Conservation (phyloP, 2,797 vertebrate genomes). For the Gastrophryne carolinensis region DNA sequence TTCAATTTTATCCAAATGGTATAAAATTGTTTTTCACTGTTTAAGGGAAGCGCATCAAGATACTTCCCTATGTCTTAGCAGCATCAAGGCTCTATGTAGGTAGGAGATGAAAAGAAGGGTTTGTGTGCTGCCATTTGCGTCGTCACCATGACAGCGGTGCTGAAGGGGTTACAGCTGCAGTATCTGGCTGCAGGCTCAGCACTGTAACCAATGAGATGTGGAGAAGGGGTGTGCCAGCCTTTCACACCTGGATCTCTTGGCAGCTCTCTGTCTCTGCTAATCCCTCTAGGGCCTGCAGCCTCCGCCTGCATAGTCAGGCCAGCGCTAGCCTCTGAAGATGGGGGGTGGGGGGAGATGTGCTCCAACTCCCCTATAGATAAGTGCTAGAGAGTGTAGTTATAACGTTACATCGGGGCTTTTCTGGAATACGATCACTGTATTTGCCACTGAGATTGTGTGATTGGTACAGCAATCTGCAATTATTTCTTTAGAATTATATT, state of each 20-base stretch:
- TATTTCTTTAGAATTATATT: no score
- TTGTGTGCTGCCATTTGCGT: not conserved
- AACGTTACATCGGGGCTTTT: no score
- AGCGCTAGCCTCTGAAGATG: conserved; percentile 22
- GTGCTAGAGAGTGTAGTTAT: not conserved
- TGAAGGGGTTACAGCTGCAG: conserved; percentile 50
- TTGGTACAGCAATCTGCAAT: no score
- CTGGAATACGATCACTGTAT: no score
- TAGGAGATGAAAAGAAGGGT: not conserved
- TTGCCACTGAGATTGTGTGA: no score
- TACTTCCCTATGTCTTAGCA: not conserved
- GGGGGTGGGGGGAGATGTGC: not conserved
- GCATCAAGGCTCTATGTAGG: not conserved
- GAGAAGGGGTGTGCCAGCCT: conserved; percentile 46
- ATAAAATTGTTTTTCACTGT: not conserved
- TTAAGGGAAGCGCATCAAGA: not conserved
- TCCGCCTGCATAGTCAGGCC: conserved; percentile 43
- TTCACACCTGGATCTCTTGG: conserved; percentile 53
- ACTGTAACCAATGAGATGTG: conserved; percentile 50
- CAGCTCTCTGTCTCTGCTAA: conserved; percentile 46
- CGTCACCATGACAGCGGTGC: not conserved
- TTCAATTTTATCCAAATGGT: no score
- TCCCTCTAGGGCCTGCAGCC: conserved; percentile 48
- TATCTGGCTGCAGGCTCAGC: conserved; percentile 40
- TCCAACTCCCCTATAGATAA: not conserved